Evolutionary conservation across 1,140 invertebrate species (phyloP), one percentile per base, ranked within the genome.

Genomic region (Habropoda laboriosa): DNA sequence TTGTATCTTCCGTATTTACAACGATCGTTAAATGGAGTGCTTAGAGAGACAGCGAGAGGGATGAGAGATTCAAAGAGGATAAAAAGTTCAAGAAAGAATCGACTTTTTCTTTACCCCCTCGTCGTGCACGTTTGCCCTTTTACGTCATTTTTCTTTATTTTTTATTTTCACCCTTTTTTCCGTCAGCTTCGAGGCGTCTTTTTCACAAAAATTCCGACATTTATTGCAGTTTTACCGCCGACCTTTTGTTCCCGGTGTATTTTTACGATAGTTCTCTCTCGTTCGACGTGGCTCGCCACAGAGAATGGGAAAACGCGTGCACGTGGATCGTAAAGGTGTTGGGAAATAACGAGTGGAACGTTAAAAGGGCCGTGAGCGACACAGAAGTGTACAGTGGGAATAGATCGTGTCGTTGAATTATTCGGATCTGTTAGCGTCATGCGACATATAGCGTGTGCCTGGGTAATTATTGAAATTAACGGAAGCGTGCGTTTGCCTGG

Each of bases 381-480:
- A n/a, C n/a, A n/a, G n/a, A n/a, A 13, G 3, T 40, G 7, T 3
- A 30, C 18, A 7, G 35, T 24, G 12, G 1, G 0, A 1, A 58
- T 38, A 16, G 6, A 0, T 12, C 24, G 18, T 6, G 0, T 32
- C 21, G 6, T 30, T n/a, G 40, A 60, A 45, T 60, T 58, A 58
- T 45, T 60, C 40, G 27, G 10, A 13, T 57, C 24, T 12, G 27
- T 42, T 32, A 4, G 13, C 10, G 27, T 45, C 42, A 3, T 7
- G 16, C 6, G 27, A 4, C 30, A 12, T 8, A 12, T n/a, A n/a
- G n/a, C n/a, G n/a, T n/a, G n/a, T n/a, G 32, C n/a, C 35, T 16
- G 10, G n/a, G 8, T 73, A 63, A 73, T 73, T 38, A 73, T 49
- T 35, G 42, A 73, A 73, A 73, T 73, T 47, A 12, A 4, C 71